Evolutionary conservation across 2,888 invertebrate genomes (phyloP).

Genomic region (Pseudoips prasinana): DNA sequence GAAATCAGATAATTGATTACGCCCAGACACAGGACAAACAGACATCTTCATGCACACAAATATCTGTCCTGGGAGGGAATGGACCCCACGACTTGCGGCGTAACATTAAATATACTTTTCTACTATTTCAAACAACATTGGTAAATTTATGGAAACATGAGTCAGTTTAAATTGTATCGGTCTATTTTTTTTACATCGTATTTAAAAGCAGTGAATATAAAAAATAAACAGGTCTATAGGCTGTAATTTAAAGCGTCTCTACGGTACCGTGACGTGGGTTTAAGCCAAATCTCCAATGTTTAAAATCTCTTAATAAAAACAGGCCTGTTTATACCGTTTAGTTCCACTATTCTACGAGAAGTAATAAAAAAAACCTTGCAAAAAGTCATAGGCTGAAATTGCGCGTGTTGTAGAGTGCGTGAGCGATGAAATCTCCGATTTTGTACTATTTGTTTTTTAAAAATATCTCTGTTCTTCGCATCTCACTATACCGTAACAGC

Average conservation of each 20-base stretch:
- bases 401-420: constrained; percentile 35
- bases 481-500: no score
- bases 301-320: constrained; percentile 50
- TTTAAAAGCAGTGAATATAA: no score
- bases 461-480: no score
- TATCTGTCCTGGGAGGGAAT: no score
- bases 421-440: constrained; percentile 22
- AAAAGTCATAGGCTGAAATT: constrained; percentile 38
- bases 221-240: constrained; percentile 27
- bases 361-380: constrained; percentile 37
- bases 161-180: no score
- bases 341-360: constrained; percentile 44
- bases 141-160: no score
- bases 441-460: constrained; percentile 4
- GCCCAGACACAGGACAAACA: no score
- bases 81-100: no score
- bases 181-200: constrained; percentile 12
- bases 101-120: no score
- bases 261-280: constrained; percentile 36
- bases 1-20: no score
- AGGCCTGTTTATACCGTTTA: constrained; percentile 57
- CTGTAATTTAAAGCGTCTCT: constrained; percentile 50
- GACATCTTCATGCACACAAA: no score
- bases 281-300: constrained; percentile 46
- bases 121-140: no score